Base-by-base conservation (phyloP, 2,888 invertebrate species). In the Andrena trimmerana region DNA sequence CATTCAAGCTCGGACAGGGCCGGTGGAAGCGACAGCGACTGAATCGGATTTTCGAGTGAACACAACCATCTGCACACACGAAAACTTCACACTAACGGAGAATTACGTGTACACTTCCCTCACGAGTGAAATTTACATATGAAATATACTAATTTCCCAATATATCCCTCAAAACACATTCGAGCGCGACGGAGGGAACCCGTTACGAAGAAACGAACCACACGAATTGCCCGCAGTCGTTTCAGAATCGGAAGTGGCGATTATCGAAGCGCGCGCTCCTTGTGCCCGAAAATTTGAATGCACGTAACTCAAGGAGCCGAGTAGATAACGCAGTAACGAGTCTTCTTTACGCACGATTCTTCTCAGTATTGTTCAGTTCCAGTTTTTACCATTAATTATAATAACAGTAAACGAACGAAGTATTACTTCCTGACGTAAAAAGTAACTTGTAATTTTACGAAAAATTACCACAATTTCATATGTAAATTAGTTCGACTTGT, bases 1-100 rank as follows among this genome's bases (percentile, higher is more conserved):
- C 89, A 91, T 88, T 92, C 91, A 6, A 92, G 91, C 72, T 88
- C 90, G 6, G 90, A 90, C 60, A 83, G 88, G 16, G 89, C 87
- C 7, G 88, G 85, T 24, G 85, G 86, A 63, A 90, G 89, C 67
- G 90, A 88, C 29, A 91, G 88, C 24, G 88, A 90, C 50, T 88
- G 74, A 81, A 71, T 0, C 7, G 0, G 0, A 24, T 10, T 2
- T 42, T 67, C 13, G 8, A 36, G 29, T 31, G 33, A 20, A 70
- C 13, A 57, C 4, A 60, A 66, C 10, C 24, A 63, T 24, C 7
- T 27, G 5, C 13, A 36, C 29, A 24, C 29, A 20, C 20, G 13
- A 50, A 54, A 59, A 8, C 31, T 68, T 48, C 31, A 48, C 52
- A 62, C 54, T 54, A 36, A 52, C 16, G 29, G 29, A 73, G 54